Evolutionary conservation across 2,888 invertebrate species (phyloP).

Genomic region (Athalia cordata): DNA sequence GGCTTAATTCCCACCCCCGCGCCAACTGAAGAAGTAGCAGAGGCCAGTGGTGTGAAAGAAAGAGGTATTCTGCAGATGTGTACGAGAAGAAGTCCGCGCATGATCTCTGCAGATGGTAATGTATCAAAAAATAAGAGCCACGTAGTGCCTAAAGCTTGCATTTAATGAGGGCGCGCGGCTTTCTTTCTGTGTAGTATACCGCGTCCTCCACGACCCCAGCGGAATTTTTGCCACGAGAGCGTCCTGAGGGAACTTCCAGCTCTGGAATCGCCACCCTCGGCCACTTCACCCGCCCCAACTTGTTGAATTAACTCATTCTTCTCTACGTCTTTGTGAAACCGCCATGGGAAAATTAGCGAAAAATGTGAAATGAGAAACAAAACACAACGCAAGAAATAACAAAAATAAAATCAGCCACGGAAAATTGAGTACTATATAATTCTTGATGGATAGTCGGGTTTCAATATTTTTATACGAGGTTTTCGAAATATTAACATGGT

Average conservation of each 20-base stretch:
- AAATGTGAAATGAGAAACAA: neutral
- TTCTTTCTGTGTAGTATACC: neutral
- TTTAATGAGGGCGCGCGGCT: slow-evolving; percentile 57
- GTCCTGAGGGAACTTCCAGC: slow-evolving; percentile 20
- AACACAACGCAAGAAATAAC: neutral
- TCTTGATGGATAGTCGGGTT: too few relatives aligned
- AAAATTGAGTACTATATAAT: too few relatives aligned
- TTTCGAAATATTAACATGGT: too few relatives aligned
- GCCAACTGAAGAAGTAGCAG: too few relatives aligned
- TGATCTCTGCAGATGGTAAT: neutral
- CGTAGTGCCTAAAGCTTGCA: slow-evolving; percentile 54
- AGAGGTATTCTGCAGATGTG: neutral
- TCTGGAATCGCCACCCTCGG: slow-evolving; percentile 4
- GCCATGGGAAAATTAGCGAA: slow-evolving; percentile 1
- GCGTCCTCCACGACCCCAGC: neutral
- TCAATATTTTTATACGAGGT: too few relatives aligned
- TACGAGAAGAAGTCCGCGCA: neutral
- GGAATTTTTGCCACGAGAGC: neutral
- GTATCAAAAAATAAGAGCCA: slow-evolving; percentile 1
- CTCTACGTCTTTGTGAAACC: slow-evolving; percentile 9
- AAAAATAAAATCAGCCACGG: neutral
- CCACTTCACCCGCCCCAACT: slow-evolving; percentile 49
- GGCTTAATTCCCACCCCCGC: too few relatives aligned
- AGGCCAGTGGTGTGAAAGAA: neutral
- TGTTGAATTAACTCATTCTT: slow-evolving; percentile 53